Evolutionary conservation across 2,888 invertebrate species (phyloP), one percentile per base, ranked within the genome.

Genomic region (Eulithis testata): DNA sequence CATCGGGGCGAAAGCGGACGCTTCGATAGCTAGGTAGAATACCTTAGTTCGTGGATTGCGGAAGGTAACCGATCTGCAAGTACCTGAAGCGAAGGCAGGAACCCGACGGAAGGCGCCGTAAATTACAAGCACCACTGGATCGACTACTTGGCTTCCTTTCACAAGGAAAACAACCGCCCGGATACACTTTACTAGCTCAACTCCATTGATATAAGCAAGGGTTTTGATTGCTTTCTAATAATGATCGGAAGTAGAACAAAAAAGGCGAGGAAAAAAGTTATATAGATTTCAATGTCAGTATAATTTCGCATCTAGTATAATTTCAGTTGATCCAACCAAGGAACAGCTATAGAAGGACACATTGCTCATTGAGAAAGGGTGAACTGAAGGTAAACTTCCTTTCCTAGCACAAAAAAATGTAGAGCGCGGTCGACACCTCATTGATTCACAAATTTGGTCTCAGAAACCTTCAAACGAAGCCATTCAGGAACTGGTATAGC

Each of bases 1-100:
- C 43, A 14, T n/a, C 76, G 75, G 69, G 78, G 80, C 78, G 80
- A 83, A 81, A 83, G 83, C 83, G 78, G 78, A 73, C 73, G 71
- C 71, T 69, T 68, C 71, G 69, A 65, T 70, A 62, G 59, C 60
- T 68, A 14, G 53, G 14, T 50, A 50, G 9, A 40, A 37, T 37
- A 69, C 72, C 67, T 66, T 66, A 73, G 64, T 55, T 65, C 50
- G 56, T 52, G 59, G 70, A 69, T 65, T 68, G 68, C 76, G 79
- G 79, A 80, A 80, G 74, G 75, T 75, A 73, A 54, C 70, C 72
- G 61, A 73, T 70, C 71, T 73, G 73, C 68, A 68, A 47, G 47
- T 36, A 50, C 40, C 45, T 31, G 31, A 11, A 40, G 58, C 70
- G 76, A 73, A 75, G 73, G 73, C 76, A 68, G 65, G 51, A 69